A percentile compares a stretch with the other conserved stretches of the same genome.
These are phyloP conservation scores for Eulemur albifrons DNA, from an alignment of 2,797 vertebrate species.

Conservation along the genomic window DNA sequence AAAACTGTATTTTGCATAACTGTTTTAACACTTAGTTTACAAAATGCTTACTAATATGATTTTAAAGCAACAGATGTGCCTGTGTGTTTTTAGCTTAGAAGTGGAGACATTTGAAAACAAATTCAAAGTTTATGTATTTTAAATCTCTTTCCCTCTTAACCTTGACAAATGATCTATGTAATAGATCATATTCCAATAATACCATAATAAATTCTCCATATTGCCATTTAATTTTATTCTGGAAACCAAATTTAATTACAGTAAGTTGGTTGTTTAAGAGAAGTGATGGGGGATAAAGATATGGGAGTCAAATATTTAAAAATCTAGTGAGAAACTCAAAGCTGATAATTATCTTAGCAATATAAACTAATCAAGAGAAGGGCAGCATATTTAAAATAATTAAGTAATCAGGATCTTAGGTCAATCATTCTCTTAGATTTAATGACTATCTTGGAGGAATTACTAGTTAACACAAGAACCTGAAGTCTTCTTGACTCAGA, in stretches of 20 bases:
- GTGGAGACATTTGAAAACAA: neutral
- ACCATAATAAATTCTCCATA: neutral
- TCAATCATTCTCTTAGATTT: neutral
- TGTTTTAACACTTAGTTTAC: neutral
- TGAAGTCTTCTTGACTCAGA: neutral
- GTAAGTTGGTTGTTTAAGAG: neutral
- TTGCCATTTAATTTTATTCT: constrained; percentile 15
- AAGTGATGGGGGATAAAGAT: neutral
- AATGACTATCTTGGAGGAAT: neutral
- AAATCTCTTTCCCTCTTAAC: neutral
- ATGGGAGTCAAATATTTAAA: neutral
- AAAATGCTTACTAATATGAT: neutral
- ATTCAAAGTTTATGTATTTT: neutral
- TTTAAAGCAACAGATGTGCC: neutral
- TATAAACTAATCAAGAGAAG: neutral
- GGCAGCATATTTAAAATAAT: neutral
- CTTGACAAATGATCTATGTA: neutral
- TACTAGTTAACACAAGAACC: neutral
- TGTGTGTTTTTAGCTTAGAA: neutral
- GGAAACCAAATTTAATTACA: constrained; percentile 15
- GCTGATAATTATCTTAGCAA: neutral
- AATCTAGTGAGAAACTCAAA: neutral
- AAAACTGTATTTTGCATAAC: neutral
- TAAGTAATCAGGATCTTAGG: neutral
- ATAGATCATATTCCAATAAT: neutral